Evolutionary conservation across 2,113 vertebrate genomes (phyloP).

Genomic region (Daphoenositta chrysoptera): DNA sequence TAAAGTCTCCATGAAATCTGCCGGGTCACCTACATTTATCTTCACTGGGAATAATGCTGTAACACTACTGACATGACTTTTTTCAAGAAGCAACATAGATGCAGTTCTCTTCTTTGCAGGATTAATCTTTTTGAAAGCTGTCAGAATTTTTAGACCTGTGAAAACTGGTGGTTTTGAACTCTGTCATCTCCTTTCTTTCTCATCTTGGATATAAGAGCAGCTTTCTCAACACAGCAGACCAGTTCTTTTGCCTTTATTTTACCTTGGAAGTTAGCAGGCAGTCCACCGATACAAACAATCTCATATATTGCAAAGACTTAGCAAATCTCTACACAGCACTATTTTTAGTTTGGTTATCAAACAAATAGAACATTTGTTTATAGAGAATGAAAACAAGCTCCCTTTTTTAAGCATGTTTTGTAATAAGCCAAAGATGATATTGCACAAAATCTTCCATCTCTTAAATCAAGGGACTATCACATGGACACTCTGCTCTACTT

Average conservation of each 20-base stretch:
- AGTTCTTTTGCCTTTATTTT: neutral
- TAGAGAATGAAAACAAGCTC: neutral
- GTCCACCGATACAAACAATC: neutral
- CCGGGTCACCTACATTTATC: neutral
- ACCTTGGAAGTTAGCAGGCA: neutral
- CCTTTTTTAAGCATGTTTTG: neutral
- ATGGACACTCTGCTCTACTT: neutral
- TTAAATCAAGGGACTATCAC: neutral
- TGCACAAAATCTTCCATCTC: neutral
- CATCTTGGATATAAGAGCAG: neutral
- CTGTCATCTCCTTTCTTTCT: neutral
- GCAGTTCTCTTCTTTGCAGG: neutral
- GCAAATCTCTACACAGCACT: neutral
- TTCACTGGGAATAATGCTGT: neutral
- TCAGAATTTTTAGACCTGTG: neutral
- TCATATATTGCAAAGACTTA: neutral
- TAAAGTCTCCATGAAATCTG: neutral
- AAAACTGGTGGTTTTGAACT: neutral
- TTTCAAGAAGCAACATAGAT: neutral
- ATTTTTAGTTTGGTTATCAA: neutral
- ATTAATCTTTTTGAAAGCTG: constrained; percentile 32
- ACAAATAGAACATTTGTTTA: neutral
- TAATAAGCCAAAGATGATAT: neutral
- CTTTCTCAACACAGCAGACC: neutral
- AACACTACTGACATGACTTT: neutral